Evolutionary conservation across 2,888 invertebrate species (phyloP), one percentile per base, ranked within the genome.

Genomic region (Hedychridium roseum): DNA sequence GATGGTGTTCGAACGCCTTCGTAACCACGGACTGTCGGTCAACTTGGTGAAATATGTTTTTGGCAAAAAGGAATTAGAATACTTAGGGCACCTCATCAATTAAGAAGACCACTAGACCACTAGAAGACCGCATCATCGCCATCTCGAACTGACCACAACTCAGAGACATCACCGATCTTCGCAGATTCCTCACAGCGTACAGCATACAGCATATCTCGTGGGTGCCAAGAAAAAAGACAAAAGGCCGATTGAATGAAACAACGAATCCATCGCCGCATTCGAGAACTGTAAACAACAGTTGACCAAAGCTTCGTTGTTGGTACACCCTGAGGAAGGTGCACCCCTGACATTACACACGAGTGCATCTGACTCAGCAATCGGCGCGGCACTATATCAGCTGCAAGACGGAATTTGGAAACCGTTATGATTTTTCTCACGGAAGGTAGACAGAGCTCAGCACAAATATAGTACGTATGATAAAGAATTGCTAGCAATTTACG

Each of bases 351-450:
- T 39, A 0, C 9, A 6, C 2, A 40, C 36, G 0, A 40, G 41
- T 12, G 46, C 46, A 6, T 46, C 46, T 2, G 28, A 34, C 2
- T 28, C 16, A 1, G 40, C 40, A 0, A 35, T 41, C 12, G 40
- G 40, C 4, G 21, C 40, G 1, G 28, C 28, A 0, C 7, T 46
- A 1, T 28, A 46, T 2, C 43, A 44, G 9, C 20, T 16, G 2
- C 6, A 23, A 6, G 12, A 30, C n/a, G 31, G 9, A 2, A 3
- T 3, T 1, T 41, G 46, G 41, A 11, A 36, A 30, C 46, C 41
- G 2, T 7, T 41, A 1, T 40, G 36, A 2, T 47, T 40, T 14
- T 45, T 45, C 4, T 40, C 46, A 1, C n/a, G 30, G 2, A 46
- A 41, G 16, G 12, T 45, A 1, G 7, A n/a, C 1, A 9, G 9